These are phyloP conservation scores for Smithornis capensis DNA, from an alignment of 2,113 vertebrate species.

Conservation along the genomic window DNA sequence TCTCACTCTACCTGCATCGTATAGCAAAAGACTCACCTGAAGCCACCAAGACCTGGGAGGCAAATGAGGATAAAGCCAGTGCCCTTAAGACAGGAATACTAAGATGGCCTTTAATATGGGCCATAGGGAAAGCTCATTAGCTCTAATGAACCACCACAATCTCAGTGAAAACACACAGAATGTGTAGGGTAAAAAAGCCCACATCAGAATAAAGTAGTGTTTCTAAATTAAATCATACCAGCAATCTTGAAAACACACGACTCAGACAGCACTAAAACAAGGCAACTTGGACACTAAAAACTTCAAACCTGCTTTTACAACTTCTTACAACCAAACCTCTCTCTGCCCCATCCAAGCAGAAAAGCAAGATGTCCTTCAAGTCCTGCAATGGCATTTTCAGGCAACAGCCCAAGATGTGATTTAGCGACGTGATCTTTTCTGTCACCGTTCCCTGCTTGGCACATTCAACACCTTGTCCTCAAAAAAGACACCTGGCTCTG, in stretches of 20 bases:
- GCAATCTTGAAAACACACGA: not conserved
- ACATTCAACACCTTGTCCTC: not conserved
- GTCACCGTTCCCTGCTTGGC: not conserved
- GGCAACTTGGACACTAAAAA: not conserved
- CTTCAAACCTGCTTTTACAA: not conserved
- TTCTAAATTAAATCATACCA: not conserved
- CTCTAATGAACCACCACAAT: not conserved
- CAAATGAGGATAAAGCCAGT: not conserved
- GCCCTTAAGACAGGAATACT: not conserved
- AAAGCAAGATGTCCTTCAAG: not conserved
- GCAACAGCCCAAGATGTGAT: not conserved
- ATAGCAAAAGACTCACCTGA: not conserved
- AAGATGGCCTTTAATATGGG: not conserved
- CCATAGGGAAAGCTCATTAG: not conserved
- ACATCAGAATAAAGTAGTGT: not conserved
- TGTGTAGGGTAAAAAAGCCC: rapidly evolving
- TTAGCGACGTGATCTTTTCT: not conserved
- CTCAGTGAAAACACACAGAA: not conserved
- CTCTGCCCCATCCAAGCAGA: not conserved
- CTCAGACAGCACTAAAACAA: not conserved
- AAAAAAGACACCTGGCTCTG: not conserved
- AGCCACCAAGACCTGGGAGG: not conserved
- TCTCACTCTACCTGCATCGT: not conserved
- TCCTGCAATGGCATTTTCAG: not conserved
- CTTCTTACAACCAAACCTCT: not conserved